Evolutionary conservation across 2,797 vertebrate genomes (phyloP).

Genomic region (Anguilla megastoma): DNA sequence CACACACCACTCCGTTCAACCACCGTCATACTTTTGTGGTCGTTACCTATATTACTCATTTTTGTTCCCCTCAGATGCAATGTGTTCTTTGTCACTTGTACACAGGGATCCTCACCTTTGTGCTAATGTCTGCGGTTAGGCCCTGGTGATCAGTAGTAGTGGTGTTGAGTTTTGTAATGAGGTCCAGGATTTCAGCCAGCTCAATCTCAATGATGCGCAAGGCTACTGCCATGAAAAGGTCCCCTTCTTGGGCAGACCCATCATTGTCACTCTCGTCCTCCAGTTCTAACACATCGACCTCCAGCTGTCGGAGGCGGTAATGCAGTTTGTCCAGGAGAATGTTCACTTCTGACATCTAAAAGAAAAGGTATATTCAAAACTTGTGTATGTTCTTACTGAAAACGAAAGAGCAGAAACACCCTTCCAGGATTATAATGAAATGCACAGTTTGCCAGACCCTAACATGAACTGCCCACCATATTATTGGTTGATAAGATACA

Average conservation of each 20-base stretch:
- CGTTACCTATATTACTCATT: not conserved
- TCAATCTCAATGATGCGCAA: slow-evolving; percentile 69
- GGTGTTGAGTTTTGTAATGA: slow-evolving; percentile 60
- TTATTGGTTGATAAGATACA: not conserved
- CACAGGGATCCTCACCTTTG: slow-evolving; percentile 52
- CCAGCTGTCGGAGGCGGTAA: slow-evolving; percentile 60
- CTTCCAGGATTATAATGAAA: not conserved
- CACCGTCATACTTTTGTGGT: not conserved
- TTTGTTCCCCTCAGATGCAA: not conserved
- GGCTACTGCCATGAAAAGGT: slow-evolving; percentile 62
- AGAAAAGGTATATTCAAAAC: not conserved
- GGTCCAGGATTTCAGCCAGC: slow-evolving; percentile 56
- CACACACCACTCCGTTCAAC: not conserved
- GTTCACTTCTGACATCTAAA: slow-evolving; percentile 9
- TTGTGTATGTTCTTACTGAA: not conserved
- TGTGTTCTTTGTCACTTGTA: not conserved
- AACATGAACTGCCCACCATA: not conserved
- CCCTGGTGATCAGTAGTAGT: slow-evolving; percentile 38
- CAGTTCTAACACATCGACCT: slow-evolving; percentile 53
- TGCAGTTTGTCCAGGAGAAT: slow-evolving; percentile 46
- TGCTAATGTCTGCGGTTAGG: slow-evolving; percentile 25
- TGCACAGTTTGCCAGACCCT: not conserved
- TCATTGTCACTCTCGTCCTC: slow-evolving; percentile 63
- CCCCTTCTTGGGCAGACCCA: slow-evolving; percentile 28
- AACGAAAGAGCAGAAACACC: not conserved